A percentile compares a stretch with the other conserved stretches of the same genome.
Conservation (phyloP, 2,797 vertebrate species). For the Oreochromis grahami region DNA sequence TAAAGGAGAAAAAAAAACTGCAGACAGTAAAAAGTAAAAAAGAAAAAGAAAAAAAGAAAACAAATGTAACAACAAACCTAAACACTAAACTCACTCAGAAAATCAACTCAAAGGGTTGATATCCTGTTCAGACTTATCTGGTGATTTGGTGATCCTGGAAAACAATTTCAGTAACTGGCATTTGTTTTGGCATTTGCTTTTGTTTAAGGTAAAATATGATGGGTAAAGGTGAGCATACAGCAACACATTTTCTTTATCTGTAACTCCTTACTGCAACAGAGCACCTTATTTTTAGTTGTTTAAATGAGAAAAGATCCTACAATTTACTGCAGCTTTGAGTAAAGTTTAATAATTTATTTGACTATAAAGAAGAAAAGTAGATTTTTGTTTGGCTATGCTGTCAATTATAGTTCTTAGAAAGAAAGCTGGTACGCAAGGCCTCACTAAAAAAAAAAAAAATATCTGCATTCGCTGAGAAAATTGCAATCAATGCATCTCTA, state of each 20-base stretch:
- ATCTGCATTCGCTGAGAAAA: background rate
- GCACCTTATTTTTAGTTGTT: background rate
- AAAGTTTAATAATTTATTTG: background rate
- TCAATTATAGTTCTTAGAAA: background rate
- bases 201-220: background rate
- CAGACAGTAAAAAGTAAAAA: background rate
- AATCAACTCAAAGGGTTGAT: background rate
- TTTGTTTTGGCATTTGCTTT: background rate
- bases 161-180: background rate
- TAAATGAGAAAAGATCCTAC: background rate
- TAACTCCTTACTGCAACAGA: background rate
- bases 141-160: background rate
- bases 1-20: background rate
- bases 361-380: background rate
- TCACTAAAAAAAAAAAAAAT: background rate
- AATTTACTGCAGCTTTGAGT: background rate
- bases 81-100: background rate
- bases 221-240: background rate
- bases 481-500: background rate
- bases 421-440: background rate
- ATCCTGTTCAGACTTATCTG: background rate
- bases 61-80: background rate
- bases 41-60: background rate
- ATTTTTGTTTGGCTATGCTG: background rate
- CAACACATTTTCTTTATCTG: background rate